Evolutionary conservation across 2,113 vertebrate genomes (phyloP), one percentile per base, ranked within the genome.

Genomic region (Phasianus colchicus): DNA sequence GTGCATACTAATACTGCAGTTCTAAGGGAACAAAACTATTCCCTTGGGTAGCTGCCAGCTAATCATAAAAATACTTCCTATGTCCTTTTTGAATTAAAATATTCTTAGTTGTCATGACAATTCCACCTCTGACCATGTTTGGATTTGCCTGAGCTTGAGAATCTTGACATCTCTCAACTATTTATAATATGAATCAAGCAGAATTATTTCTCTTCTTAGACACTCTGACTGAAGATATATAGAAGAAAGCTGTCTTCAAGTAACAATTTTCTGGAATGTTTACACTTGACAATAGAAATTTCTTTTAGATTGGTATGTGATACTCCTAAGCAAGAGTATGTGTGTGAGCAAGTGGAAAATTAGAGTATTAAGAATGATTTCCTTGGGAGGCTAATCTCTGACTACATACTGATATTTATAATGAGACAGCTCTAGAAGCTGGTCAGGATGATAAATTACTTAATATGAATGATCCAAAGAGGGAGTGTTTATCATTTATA

Each of bases 61-160:
- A 84, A 89, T 91, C 57, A 43, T 82, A 61, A 47, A 89, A 92
- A 60, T 54, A 29, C 22, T 67, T 76, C 15, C 16, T 70, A 43
- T 6, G 40, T 71, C 4, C 19, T 22, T 24, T 13, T 6, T 64
- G 38, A 72, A 36, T 61, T 79, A 43, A 12, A 77, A 65, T 5
- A 42, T 92, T 9, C 18, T 16, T 52, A 25, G 9, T 5, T 75
- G 6, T 71, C 1, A 1, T 64, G 47, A 24, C 12, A 75, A 32
- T 81, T 74, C 4, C 2, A 25, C 9, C 15, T 79, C 19, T 40
- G 21, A 45, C 13, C 0, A 1, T 52, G 32, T 3, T 8, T 32
- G 25, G 6, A 1, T 78, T 87, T 82, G 10, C 15, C 43, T 5
- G 50, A 22, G 2, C 4, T 21, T 87, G 36, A n/a, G 3, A 18